A percentile compares a stretch with the other conserved stretches of the same genome.
phyloP scores from a whole-genome alignment of 2,888 invertebrate genomes.

The Tethea ocularis region DNA sequence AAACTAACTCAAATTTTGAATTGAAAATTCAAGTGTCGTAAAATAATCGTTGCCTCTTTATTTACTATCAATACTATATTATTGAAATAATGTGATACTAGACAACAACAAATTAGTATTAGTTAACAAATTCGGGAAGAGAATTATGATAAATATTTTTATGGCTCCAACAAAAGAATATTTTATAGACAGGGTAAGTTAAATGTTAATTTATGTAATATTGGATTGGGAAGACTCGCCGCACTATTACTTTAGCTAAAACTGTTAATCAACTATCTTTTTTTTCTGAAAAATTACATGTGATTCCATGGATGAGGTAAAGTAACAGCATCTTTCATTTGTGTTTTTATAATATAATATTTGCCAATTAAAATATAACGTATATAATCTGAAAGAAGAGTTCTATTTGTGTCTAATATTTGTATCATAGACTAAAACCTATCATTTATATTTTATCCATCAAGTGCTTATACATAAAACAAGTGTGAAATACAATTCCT shows the following conservation, averaged over 20 bases:
- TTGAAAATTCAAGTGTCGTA: neutral
- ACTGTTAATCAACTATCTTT: too few species aligned
- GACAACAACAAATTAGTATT: too few species aligned
- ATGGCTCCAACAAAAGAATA: neutral
- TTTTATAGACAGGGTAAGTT: too few species aligned
- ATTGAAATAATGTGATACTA: neutral
- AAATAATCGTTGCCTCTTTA: neutral
- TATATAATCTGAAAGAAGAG: too few species aligned
- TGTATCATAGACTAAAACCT: too few species aligned
- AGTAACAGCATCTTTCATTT: too few species aligned
- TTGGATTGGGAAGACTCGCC: neutral
- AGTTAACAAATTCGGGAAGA: neutral
- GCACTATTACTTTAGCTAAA: neutral
- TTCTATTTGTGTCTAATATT: too few species aligned
- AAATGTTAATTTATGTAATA: neutral
- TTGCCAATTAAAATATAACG: too few species aligned
- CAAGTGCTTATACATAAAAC: constrained; percentile 28
- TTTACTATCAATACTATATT: neutral
- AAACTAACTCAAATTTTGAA: neutral
- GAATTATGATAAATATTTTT: neutral
- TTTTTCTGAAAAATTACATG: too few species aligned
- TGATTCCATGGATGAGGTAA: too few species aligned
- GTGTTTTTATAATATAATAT: too few species aligned
- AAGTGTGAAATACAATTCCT: constrained; percentile 25
- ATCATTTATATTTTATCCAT: too few species aligned